Base-by-base conservation (phyloP, 1,140 invertebrate species). In the Bilobella aurantiaca region DNA sequence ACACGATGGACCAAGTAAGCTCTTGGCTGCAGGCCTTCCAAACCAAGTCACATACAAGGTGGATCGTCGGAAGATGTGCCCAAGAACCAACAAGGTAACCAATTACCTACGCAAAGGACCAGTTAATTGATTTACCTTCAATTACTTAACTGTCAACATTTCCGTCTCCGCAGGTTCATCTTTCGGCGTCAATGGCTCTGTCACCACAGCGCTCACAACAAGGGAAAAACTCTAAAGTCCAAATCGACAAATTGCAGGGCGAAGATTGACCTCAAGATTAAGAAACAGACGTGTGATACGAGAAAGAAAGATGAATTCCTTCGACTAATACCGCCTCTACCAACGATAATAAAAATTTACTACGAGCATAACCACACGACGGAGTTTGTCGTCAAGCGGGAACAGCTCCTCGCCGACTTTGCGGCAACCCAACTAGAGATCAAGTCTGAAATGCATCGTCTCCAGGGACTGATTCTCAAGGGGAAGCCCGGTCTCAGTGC, bases 231-330 rank as follows among this genome's bases (percentile, higher is more conserved):
- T 23, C 8, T 5, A 53, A 53, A 53, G 49, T 18, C 49, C 12
- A 53, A 53, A 53, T 53, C 49, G 14, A 53, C 49, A 3, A 23
- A 23, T 23, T 53, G 49, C 21, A 23, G 25, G 21, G 49, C 49
- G 14, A 53, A 53, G 21, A 53, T 53, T 16, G 49, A 53, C 21
- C 25, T 53, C 25, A 53, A 53, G 49, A 53, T 53, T 53, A 53
- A 53, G 49, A 53, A 53, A 23, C 8, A 18, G 14, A 53, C 49
- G 21, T 53, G 49, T 53, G 49, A 53, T 53, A 53, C 49, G 25
- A 53, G 25, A 23, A 53, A 53, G 21, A 53, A 53, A 23, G 49
- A 53, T 53, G 49, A 53, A 53, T 53, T 53, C 49, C 21, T 53
- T 12, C 14, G 21, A 23, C 49, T 53, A 12, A 53, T 5, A 23